Base-by-base conservation (phyloP, 1,140 invertebrate genomes). In the Mercenaria mercenaria region DNA sequence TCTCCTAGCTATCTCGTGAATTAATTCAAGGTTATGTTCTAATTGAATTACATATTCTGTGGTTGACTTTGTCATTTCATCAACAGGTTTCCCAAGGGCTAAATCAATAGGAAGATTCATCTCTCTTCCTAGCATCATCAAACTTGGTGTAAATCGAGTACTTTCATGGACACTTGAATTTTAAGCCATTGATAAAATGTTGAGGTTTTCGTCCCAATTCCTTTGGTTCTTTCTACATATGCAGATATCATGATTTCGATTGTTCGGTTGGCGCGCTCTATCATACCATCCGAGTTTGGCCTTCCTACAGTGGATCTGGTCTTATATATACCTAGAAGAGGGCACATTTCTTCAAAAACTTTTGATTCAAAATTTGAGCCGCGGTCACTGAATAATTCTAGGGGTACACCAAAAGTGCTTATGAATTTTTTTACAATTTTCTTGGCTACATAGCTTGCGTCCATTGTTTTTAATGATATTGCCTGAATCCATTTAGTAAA, bases 251-350 rank as follows among this genome's bases (percentile, higher is more conserved):
- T 92, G 41, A 67, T 67, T 34, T 89, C 52, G 1, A 94, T 47
- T 0, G 92, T 93, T 26, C 80, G 50, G 69, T 93, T 93, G 8
- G 83, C 32, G 18, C 89, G 43, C 83, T 95, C 93, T n/a, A 80
- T 61, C n/a, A 92, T 52, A 0, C 93, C 94, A 88, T 94, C 93
- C 15, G 90, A 86, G 67, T 94, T 89, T n/a, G 92, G 93, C 50
- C 92, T 91, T 59, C 91, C 93, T 23, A 92, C n/a, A 18, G 91
- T 91, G 0, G 94, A 90, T 32, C 47, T 29, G 3, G 84, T 79
- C 23, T 93, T 88, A 0, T 90, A 29, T n/a, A 93, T 91, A 32
- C 86, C 74, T 29, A 92, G 52, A 26, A 90, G 18, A 43, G 50
- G 37, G 50, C 88, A 80, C 20, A 93, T 74, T 69, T 93, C 79